A percentile compares a stretch with the other conserved stretches of the same genome.
Evolutionary conservation across 1,140 invertebrate genomes (phyloP).

Genomic region (Anastatus disparis): DNA sequence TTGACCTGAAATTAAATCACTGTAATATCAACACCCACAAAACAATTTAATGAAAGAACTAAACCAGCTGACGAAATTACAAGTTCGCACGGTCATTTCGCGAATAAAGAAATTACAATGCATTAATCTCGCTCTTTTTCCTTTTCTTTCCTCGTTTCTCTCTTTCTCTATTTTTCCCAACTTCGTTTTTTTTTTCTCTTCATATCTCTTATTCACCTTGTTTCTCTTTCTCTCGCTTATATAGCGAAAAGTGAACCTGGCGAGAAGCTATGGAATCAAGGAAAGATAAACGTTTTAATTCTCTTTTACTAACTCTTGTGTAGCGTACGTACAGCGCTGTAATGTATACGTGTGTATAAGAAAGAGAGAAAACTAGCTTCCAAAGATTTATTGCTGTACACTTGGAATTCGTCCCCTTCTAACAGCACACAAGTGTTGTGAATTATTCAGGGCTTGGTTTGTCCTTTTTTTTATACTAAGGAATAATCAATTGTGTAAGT

Average conservation of each 20-base stretch:
- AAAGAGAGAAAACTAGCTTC: not conserved
- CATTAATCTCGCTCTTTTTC: conserved; percentile 2
- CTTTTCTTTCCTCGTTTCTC: not conserved
- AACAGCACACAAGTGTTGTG: not conserved
- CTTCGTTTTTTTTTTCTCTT: too few relatives aligned
- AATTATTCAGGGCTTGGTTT: conserved; percentile 35
- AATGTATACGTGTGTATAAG: too few relatives aligned
- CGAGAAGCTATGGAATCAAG: not conserved
- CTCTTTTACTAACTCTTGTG: too few relatives aligned
- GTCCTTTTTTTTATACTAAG: not conserved
- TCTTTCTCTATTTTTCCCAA: too few relatives aligned
- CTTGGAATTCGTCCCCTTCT: conserved; percentile 8
- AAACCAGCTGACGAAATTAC: not conserved
- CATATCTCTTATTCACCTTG: too few relatives aligned
- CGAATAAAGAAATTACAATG: not conserved
- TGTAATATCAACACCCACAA: too few relatives aligned
- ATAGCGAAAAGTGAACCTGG: not conserved
- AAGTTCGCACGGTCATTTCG: not conserved
- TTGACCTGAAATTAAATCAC: too few relatives aligned
- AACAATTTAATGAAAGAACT: not conserved
- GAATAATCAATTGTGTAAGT: conserved; percentile 27
- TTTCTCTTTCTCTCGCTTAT: not conserved
- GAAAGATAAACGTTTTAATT: conserved; percentile 37
- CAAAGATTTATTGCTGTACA: conserved; percentile 18
- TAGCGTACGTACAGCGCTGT: too few relatives aligned